A percentile compares a stretch with the other conserved stretches of the same genome.
phyloP scores from a whole-genome alignment of 1,140 invertebrate genomes.

The Bacillus rossius region DNA sequence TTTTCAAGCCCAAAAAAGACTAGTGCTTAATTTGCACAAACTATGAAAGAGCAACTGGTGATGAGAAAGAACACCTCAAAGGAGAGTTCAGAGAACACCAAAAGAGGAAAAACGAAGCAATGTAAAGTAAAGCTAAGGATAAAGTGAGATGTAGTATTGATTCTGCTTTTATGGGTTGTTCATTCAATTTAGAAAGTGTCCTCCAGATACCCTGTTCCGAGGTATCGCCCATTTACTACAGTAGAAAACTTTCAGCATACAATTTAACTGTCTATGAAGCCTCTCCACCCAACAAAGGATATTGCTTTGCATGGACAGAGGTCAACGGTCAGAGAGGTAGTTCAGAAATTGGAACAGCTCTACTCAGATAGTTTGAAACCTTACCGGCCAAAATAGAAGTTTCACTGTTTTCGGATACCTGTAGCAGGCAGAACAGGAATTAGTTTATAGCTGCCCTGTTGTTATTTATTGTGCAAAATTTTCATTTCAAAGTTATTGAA shows the following conservation, averaged over 20 bases:
- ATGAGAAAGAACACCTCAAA: constrained; percentile 20
- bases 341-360: too few species aligned
- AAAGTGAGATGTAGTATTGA: neutral
- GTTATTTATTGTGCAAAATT: constrained; percentile 1
- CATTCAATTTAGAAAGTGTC: neutral
- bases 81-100: too few species aligned
- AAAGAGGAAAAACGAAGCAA: neutral
- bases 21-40: constrained; percentile 34
- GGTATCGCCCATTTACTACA: constrained; percentile 25
- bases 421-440: constrained; percentile 8
- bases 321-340: too few species aligned
- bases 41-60: constrained; percentile 29
- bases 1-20: constrained; percentile 39
- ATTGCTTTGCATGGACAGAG: too few species aligned
- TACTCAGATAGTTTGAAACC: too few species aligned
- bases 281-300: too few species aligned
- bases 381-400: constrained; percentile 16
- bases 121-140: neutral
- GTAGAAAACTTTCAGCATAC: constrained; percentile 24
- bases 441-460: constrained; percentile 4
- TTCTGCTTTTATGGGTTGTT: too few species aligned
- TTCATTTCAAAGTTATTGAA: constrained; percentile 21
- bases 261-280: constrained; percentile 25
- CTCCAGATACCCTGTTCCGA: constrained; percentile 24
- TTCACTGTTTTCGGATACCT: constrained; percentile 10